Percentiles rank a stretch among this genome's conserved stretches.
Conservation (phyloP, 2,888 invertebrate species). For the Prosapia bicincta region DNA sequence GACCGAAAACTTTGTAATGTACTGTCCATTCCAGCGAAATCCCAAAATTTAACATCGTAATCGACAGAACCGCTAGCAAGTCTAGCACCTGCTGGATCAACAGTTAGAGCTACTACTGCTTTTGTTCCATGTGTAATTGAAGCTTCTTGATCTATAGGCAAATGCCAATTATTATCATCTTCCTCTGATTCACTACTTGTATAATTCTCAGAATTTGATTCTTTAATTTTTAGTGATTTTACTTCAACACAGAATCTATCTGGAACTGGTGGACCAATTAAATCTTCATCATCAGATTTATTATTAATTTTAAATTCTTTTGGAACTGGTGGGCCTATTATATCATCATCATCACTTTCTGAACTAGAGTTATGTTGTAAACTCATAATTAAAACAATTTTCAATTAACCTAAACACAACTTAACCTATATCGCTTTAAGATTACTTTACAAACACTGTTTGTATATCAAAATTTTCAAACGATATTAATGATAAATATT, state of each 20-base stretch:
- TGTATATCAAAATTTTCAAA: no score
- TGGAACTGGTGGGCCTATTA: slow-evolving; percentile 47
- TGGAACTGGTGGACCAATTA: slow-evolving; percentile 26
- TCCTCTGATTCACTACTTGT: slow-evolving; percentile 41
- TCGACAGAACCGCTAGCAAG: slow-evolving; percentile 90
- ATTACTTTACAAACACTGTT: no score
- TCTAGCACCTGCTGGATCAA: slow-evolving; percentile 93
- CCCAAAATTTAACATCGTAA: slow-evolving; percentile 96
- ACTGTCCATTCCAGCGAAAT: slow-evolving; percentile 98
- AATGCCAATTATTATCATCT: slow-evolving; percentile 8
- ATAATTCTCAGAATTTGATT: not conserved
- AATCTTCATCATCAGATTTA: slow-evolving; percentile 4
- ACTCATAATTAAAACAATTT: not conserved
- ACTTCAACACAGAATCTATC: not conserved
- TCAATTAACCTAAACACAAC: not conserved
- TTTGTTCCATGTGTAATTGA: slow-evolving; percentile 85
- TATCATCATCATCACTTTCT: slow-evolving; percentile 45
- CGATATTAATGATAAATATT: no score
- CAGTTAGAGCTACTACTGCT: slow-evolving; percentile 83
- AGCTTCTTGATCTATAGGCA: slow-evolving; percentile 71
- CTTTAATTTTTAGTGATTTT: slow-evolving; percentile 9
- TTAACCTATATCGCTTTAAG: no score
- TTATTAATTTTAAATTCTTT: not conserved
- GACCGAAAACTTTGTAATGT: slow-evolving; percentile 87
- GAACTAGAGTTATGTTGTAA: slow-evolving; percentile 3